Base-by-base conservation (phyloP, 2,797 vertebrate species). In the Bradypodion pumilum region DNA sequence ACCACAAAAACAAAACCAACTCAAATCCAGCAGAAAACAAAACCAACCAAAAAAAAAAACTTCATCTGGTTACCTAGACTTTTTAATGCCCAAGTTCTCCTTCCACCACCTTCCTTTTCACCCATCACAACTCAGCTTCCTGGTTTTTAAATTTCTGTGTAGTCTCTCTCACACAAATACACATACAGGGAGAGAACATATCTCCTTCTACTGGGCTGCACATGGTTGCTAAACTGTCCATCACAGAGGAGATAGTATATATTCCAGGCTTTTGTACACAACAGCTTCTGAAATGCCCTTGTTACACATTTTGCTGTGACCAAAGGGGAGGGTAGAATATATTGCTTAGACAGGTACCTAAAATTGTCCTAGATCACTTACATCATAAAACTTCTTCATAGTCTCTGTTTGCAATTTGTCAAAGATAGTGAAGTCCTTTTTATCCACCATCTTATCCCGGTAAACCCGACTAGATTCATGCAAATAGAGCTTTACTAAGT, bases 391-490 rank as follows among this genome's bases (percentile, higher is more conserved):
- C 94, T 97, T 99, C 94, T 96, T 98, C 86, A 97, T 96, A 69
- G 94, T 92, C 70, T 98, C 97, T 40, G 77, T 78, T 94, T 99
- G 98, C 81, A 99, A 96, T 96, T 97, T 97, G 94, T 99, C 98
- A 93, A 99, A 99, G 87, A 92, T 79, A 5, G 85, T 83, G 10
- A 96, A 96, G 91, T 99, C 98, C 52, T 82, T 95, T 82, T 97
- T 96, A 80, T 99, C 98, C 80, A 97, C 93, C 97, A 99, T 97
- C 94, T 97, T 99, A 90, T 99, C 98, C 80, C 97, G 94, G 94
- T 99, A 99, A 90, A 99, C 98, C 0, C 98, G 94, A 90, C 89
- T 97, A 52, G 98, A 97, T 94, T 99, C 98, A 0, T 99, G 98
- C 83, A 98, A 95, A 94, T 98, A 99, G 87, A 99, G 95, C 88